Conservation (phyloP, 1,140 invertebrate species). For the Aphis craccivora region DNA sequence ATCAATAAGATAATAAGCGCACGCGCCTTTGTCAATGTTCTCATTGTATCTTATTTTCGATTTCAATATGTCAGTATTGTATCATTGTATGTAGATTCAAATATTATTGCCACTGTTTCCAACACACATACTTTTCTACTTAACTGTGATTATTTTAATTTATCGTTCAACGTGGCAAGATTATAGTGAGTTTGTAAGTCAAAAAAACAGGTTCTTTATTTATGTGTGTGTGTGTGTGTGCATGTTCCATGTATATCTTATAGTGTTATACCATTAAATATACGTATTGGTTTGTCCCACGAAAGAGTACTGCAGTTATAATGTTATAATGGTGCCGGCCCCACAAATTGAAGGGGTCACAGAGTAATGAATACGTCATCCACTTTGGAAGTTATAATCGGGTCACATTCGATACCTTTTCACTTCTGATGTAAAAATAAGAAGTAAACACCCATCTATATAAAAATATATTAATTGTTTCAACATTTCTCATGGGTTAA, state of each 20-base stretch:
- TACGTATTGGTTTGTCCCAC: not conserved
- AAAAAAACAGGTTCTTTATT: slow-evolving; percentile 17
- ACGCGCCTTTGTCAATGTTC: not conserved
- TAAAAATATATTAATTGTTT: not conserved
- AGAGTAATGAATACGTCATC: not conserved
- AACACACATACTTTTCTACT: not conserved
- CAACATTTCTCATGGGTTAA: not conserved
- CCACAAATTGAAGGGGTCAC: not conserved
- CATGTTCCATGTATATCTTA: not conserved
- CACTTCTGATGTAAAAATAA: not conserved
- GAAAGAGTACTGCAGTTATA: not conserved
- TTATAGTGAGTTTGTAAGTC: not conserved
- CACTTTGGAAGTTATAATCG: slow-evolving; percentile 10
- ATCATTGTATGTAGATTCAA: not conserved
- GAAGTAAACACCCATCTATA: not conserved
- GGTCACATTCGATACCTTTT: not conserved
- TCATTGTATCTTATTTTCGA: slow-evolving; percentile 12
- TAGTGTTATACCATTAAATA: not conserved
- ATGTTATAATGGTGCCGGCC: not conserved
- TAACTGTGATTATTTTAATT: slow-evolving; percentile 21
- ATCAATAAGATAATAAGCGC: not conserved
- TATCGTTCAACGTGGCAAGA: not conserved
- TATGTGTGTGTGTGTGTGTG: not conserved
- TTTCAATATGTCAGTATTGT: not conserved
- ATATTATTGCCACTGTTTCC: not conserved